phyloP scores from a whole-genome alignment of 1,140 invertebrate genomes.

The Neelides sp. region DNA sequence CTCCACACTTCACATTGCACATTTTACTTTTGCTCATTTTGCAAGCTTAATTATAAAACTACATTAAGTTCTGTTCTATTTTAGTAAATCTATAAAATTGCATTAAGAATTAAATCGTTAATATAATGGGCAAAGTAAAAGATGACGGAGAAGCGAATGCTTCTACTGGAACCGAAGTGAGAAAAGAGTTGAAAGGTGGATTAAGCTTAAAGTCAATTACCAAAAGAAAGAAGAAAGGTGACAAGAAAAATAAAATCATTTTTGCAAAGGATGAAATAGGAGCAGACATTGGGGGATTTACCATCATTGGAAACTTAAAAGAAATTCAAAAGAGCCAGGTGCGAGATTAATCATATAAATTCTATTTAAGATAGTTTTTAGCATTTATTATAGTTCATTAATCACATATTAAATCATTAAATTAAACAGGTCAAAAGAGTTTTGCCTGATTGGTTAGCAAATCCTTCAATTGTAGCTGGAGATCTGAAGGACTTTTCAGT shows the following conservation, averaged over 20 bases:
- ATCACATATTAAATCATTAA: neutral
- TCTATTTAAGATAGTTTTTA: slow-evolving; percentile 34
- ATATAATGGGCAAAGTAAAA: slow-evolving; percentile 1
- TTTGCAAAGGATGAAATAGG: slow-evolving; percentile 5
- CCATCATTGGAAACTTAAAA: slow-evolving; percentile 23
- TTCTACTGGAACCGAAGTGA: slow-evolving; percentile 1
- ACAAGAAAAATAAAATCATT: neutral
- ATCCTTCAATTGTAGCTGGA: slow-evolving; percentile 59
- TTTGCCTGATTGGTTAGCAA: slow-evolving; percentile 71
- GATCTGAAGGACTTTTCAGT: slow-evolving; percentile 49
- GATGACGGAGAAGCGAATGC: slow-evolving; percentile 4
- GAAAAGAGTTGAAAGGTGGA: neutral
- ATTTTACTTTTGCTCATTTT: no score
- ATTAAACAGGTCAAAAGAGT: slow-evolving; percentile 48
- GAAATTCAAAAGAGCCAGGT: slow-evolving; percentile 10
- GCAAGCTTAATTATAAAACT: no score
- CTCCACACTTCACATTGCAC: no score
- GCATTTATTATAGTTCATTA: slow-evolving; percentile 28
- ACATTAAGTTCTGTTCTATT: no score
- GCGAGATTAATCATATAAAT: slow-evolving; percentile 22
- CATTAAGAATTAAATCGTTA: no score
- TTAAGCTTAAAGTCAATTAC: neutral
- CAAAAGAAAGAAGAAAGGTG: slow-evolving; percentile 4
- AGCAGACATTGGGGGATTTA: slow-evolving; percentile 24
- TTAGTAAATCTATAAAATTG: no score